Base-by-base conservation (phyloP, 2,113 vertebrate genomes). In the Geothlypis trichas region DNA sequence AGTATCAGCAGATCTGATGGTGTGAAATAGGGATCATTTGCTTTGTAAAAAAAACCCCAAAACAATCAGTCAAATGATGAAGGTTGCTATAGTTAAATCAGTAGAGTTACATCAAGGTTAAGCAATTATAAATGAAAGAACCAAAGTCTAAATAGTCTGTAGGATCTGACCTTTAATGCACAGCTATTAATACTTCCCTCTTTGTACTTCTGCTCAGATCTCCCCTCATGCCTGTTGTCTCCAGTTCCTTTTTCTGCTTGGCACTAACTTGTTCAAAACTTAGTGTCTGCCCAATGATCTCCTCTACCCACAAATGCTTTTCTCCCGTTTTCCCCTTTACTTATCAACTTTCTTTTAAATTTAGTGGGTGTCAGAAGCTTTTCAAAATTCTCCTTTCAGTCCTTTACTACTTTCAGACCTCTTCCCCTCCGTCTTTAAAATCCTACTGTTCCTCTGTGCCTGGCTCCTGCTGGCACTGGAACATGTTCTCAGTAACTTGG, bases 71-170 rank as follows among this genome's bases (percentile, higher is more conserved):
- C 67, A 72, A 44, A 61, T 77, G 55, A 31, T 41, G 35, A 69
- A 76, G 41, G 39, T 42, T 90, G 27, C 68, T 74, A 5, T 30
- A 69, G 89, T 52, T 57, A 79, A 90, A 35, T 78, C 31, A 49
- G 49, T 52, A 63, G 46, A 66, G 41, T 61, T 89, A 24, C 37
- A 57, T 71, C 79, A 59, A 1, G 65, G 31, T 78, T 65, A 90
- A 89, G 20, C 76, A 90, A 84, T 72, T 87, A 72, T 30, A 91
- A 95, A 68, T 35, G 52, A 92, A 86, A 87, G 83, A 90, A 84
- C 37, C 17, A 62, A 84, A 78, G 41, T 89, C 39, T 58, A 90
- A 94, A 41, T 10, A 24, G 11, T 59, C 47, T 61, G 55, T 37
- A 92, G 35, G 72, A 71, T 78, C 52, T 90, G 76, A 86, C 85